Base-by-base conservation (phyloP, 1,140 invertebrate species). In the Zeugodacus cucurbitae region DNA sequence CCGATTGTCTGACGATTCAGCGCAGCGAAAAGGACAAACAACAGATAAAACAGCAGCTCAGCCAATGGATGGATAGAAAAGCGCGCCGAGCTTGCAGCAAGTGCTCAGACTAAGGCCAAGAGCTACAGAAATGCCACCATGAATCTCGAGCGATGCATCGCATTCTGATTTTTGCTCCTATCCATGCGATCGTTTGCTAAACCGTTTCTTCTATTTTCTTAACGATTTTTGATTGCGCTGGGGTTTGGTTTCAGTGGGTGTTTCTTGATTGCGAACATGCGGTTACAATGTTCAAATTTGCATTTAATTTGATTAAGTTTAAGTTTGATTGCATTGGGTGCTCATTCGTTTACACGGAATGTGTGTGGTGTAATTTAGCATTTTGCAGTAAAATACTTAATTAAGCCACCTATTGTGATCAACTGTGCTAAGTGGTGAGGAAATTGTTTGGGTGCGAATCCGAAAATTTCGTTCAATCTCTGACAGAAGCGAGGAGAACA, bases 281-380 rank as follows among this genome's bases (percentile, higher is more conserved):
- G 74, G 74, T 82, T 82, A 82, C 74, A 82, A 82, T 82, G 74
- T 82, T 82, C 74, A 82, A 82, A 82, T 82, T 82, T 82, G 74
- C 74, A 82, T 82, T 82, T 82, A 82, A 82, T 82, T 82, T 82
- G 74, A 82, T 82, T 82, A 82, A 82, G 74, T 82, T 82, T 82
- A 82, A 41, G 11, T 82, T 82, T 82, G 74, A 82, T 82, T 82
- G 74, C 74, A 82, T 2, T 82, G 20, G 17, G n/a, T 17, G 41
- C 26, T 82, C 41, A 26, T n/a, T 10, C 22, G 74, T 48, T 44
- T 48, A n/a, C 22, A 48, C 10, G n/a, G 41, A 29, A 26, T 82
- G 44, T 82, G 74, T 82, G 70, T 78, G 74, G 37, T 44, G 41
- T 48, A 82, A 82, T 82, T 82, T 82, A 48, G n/a, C 37, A 54